Evolutionary conservation across 2,797 vertebrate genomes (phyloP).

Genomic region (Bradypodion pumilum): DNA sequence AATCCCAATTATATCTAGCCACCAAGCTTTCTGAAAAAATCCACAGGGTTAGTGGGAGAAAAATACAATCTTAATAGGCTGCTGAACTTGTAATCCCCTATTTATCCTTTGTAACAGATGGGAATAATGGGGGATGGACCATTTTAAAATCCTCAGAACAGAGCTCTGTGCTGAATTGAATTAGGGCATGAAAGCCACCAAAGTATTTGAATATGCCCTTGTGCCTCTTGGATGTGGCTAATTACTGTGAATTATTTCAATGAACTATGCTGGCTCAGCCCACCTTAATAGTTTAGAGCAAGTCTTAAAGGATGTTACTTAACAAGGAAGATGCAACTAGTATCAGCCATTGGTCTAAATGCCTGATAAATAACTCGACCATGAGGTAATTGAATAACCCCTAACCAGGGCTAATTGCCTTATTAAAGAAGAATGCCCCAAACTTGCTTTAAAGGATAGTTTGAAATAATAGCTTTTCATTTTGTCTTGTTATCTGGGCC

Average conservation of each 20-base stretch:
- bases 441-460: slow-evolving; percentile 1
- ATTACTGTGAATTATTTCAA: slow-evolving; percentile 30
- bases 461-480: slow-evolving; percentile 10
- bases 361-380: slow-evolving; percentile 18
- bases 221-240: neutral
- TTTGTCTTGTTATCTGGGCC: neutral
- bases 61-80: slow-evolving; percentile 42
- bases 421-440: slow-evolving; percentile 21
- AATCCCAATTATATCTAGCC: slow-evolving; percentile 42
- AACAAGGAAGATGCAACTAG: slow-evolving; percentile 8
- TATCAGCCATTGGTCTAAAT: slow-evolving; percentile 1
- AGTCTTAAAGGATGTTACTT: slow-evolving; percentile 15
- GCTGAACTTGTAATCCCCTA: slow-evolving; percentile 15
- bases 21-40: slow-evolving; percentile 44
- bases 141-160: slow-evolving; percentile 29
- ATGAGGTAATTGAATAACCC: slow-evolving; percentile 25
- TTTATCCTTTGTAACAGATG: slow-evolving; percentile 34
- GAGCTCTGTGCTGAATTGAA: slow-evolving; percentile 15
- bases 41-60: slow-evolving; percentile 28
- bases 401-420: slow-evolving; percentile 32
- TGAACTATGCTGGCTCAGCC: neutral
- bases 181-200: slow-evolving; percentile 11
- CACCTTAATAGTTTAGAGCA: neutral
- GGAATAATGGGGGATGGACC: neutral
- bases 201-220: neutral